These are phyloP conservation scores for Halichoerus grypus DNA, from an alignment of 2,113 vertebrate genomes.

Conservation along the genomic window DNA sequence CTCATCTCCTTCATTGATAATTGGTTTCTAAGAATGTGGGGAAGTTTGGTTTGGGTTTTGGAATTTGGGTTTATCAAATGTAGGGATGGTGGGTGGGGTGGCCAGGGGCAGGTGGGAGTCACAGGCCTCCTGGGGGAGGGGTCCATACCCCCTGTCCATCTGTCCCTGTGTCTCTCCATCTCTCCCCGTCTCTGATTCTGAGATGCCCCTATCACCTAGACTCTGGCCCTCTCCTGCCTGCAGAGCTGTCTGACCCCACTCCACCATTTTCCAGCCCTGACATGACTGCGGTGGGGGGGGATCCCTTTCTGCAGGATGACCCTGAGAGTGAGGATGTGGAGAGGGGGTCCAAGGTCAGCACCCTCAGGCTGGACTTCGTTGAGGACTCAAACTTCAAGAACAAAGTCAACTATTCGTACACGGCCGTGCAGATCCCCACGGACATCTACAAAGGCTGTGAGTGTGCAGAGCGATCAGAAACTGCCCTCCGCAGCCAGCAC, in stretches of 20 bases:
- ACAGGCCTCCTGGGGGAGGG: neutral
- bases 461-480: constrained; percentile 75
- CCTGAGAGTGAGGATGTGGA: constrained; percentile 93
- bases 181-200: neutral
- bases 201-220: neutral
- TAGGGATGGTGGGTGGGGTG: neutral
- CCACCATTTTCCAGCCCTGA: constrained; percentile 29
- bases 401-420: constrained; percentile 98
- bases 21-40: constrained; percentile 86
- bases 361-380: constrained; percentile 95
- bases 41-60: constrained; percentile 20
- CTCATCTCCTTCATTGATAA: constrained; percentile 88
- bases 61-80: neutral
- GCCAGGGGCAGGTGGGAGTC: neutral
- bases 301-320: constrained; percentile 88
- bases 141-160: neutral
- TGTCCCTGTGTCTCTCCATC: neutral
- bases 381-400: constrained; percentile 97
- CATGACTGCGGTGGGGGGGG: neutral
- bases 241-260: neutral
- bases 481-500: rapidly evolving
- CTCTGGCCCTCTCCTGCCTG: neutral
- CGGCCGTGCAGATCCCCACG: constrained; percentile 99
- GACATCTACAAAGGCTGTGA: constrained; percentile 99
- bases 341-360: constrained; percentile 88